Base-by-base conservation (phyloP, 2,888 invertebrate genomes). In the Megalurothrips usitatus region DNA sequence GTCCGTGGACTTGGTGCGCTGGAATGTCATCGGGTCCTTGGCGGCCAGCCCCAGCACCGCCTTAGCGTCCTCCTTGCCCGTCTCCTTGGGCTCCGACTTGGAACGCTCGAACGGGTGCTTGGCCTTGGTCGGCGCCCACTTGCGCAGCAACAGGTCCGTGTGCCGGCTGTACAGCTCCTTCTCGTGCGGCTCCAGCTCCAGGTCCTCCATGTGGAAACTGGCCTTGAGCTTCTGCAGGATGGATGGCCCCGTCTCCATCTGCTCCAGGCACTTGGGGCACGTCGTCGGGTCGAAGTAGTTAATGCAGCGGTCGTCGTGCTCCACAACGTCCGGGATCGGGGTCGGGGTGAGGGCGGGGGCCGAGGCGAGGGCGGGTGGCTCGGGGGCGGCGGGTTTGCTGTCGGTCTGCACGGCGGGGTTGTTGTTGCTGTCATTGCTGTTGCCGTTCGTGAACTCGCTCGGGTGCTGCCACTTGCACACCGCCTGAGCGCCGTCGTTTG, bases 391-490 rank as follows among this genome's bases (percentile, higher is more conserved):
- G 9, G n/a, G 52, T 1, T 68, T 23, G 68, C 68, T 23, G 68
- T 68, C n/a, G 1, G 52, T 17, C 14, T 52, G 14, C 1, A 52
- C 58, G 58, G 17, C 19, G 58, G 17, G 17, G 58, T 58, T 58
- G 58, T 58, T 58, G 58, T 68, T 43, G 19, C 19, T 58, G 58
- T 19, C 19, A 19, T 19, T 58, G 58, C 19, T 58, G 58, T 58
- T 58, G 58, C n/a, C 34, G 26, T 78, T 81, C 52, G n/a, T 43
- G 34, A 43, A 43, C 34, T 43, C 34, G 34, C 34, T 43, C 34
- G 34, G 34, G 34, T 43, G 34, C 34, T 81, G 83, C 47, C 82
- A 80, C 47, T 80, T 80, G 17, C 19, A 11, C 23, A 34, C 58
- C n/a, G 79, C 79, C 17, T 58, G 34, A 14, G 19, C 12, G 26